Percentiles rank a stretch among this genome's conserved stretches.
phyloP scores from a whole-genome alignment of 2,797 vertebrate species.

The Epinephelus malabaricus region DNA sequence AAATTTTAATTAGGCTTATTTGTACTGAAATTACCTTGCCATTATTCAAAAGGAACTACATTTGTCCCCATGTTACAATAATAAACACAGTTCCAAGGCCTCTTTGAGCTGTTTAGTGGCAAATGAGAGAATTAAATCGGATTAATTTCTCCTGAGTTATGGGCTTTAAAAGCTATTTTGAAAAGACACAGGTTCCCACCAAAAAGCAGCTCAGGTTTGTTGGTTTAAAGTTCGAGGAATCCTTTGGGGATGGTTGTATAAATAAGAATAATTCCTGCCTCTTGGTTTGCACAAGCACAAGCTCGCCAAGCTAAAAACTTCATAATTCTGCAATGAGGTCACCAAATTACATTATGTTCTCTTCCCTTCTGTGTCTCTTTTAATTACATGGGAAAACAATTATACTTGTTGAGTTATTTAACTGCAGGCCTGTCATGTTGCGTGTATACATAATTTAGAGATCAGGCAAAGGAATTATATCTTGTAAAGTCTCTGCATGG shows the following conservation, averaged over 20 bases:
- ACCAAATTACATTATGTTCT: constrained; percentile 93
- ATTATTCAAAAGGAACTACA: constrained; percentile 56
- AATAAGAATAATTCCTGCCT: constrained; percentile 92
- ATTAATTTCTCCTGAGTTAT: constrained; percentile 79
- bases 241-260: constrained; percentile 92
- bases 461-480: constrained; percentile 84
- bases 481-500: constrained; percentile 66
- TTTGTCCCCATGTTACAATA: constrained; percentile 59
- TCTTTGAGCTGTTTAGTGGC: constrained; percentile 60
- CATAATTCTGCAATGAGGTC: constrained; percentile 94
- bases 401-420: constrained; percentile 92
- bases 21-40: constrained; percentile 44
- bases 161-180: constrained; percentile 72
- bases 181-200: constrained; percentile 88
- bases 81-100: constrained; percentile 50
- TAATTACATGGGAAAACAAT: constrained; percentile 92
- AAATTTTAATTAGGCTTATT: constrained; percentile 51
- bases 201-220: constrained; percentile 88
- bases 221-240: constrained; percentile 86
- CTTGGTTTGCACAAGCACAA: constrained; percentile 88
- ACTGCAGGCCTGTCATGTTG: constrained; percentile 89
- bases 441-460: constrained; percentile 90
- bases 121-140: constrained; percentile 71
- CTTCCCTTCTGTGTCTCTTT: constrained; percentile 92
- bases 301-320: constrained; percentile 90